Evolutionary conservation across 2,888 invertebrate species (phyloP).

Genomic region (Drosophila anceps): DNA sequence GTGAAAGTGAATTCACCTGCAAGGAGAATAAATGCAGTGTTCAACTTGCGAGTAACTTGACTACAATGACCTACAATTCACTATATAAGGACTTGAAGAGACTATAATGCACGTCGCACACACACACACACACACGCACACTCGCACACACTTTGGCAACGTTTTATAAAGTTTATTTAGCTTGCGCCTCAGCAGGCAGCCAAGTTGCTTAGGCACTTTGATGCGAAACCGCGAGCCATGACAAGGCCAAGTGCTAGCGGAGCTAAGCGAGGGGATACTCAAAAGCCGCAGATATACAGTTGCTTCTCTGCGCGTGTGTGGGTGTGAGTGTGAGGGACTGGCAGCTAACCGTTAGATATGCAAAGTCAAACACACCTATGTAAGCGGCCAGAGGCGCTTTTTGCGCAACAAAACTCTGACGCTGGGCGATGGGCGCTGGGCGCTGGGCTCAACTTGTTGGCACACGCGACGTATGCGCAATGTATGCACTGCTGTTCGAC

Average conservation of each 20-base stretch:
- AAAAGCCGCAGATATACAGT: constrained; percentile 29
- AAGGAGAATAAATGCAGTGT: background rate
- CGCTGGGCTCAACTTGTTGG: constrained; percentile 36
- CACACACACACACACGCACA: constrained; percentile 8
- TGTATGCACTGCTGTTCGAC: constrained; percentile 13
- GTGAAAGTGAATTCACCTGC: constrained; percentile 3
- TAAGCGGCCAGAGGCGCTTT: constrained; percentile 37
- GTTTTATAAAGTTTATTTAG: constrained; percentile 42
- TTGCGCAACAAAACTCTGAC: constrained; percentile 8
- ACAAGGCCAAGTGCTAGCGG: constrained; percentile 43
- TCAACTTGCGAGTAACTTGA: constrained; percentile 18
- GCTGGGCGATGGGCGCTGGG: background rate
- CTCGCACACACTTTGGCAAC: constrained; percentile 19
- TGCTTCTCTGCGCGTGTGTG: background rate
- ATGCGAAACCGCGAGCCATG: constrained; percentile 27
- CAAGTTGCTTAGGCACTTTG: constrained; percentile 51
- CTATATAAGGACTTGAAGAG: constrained; percentile 23
- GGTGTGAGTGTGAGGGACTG: constrained; percentile 24
- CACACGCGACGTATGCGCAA: constrained; percentile 60
- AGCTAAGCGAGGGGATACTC: constrained; percentile 14
- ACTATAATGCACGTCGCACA: constrained; percentile 27
- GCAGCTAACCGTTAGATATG: constrained; percentile 61
- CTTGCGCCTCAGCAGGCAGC: constrained; percentile 25
- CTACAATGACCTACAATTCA: constrained; percentile 34
- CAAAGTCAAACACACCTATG: constrained; percentile 68